These are phyloP conservation scores for Alligator mississippiensis DNA, from an alignment of 2,113 vertebrate genomes.

Conservation along the genomic window DNA sequence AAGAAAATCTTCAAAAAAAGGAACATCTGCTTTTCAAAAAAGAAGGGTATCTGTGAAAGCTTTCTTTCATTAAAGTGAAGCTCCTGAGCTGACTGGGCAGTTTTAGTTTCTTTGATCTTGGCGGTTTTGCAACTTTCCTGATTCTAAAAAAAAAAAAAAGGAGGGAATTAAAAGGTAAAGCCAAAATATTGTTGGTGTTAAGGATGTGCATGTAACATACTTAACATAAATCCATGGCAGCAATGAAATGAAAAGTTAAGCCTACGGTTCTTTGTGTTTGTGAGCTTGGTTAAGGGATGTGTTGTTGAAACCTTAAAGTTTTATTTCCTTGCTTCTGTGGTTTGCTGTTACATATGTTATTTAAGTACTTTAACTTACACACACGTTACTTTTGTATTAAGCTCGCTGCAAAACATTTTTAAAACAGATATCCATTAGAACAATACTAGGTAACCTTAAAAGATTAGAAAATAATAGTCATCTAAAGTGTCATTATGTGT, in stretches of 20 bases:
- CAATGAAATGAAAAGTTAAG: background rate
- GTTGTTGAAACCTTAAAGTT: background rate
- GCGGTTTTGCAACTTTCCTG: no score
- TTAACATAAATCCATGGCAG: background rate
- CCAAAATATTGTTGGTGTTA: no score
- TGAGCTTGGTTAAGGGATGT: background rate
- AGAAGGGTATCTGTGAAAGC: background rate
- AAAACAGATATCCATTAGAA: background rate
- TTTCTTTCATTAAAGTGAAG: no score
- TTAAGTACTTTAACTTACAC: background rate
- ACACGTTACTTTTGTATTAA: background rate
- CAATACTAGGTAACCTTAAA: background rate
- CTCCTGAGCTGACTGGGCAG: background rate
- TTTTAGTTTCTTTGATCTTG: background rate
- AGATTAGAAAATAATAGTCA: background rate
- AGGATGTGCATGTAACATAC: background rate
- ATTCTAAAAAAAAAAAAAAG: background rate
- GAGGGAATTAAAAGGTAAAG: no score
- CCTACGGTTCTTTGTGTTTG: background rate
- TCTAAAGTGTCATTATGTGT: no score
- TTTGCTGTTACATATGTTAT: fast-evolving
- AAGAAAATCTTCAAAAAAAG: background rate
- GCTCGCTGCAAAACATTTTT: background rate
- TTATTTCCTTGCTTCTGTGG: background rate
- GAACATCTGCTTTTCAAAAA: fast-evolving